phyloP scores from a whole-genome alignment of 2,113 vertebrate genomes.

The Cryptomyrus ogoouensis region DNA sequence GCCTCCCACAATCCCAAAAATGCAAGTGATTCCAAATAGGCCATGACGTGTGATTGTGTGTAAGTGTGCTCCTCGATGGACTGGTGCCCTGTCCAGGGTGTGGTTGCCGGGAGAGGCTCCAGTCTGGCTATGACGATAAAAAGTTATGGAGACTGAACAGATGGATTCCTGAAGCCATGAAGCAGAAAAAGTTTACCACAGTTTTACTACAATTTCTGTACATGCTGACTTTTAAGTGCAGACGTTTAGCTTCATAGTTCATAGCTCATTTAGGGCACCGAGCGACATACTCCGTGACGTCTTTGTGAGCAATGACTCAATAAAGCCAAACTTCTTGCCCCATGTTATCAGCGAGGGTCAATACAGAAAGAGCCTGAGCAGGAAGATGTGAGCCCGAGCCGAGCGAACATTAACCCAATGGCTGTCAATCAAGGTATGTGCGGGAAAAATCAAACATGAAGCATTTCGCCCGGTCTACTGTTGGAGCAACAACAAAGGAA shows the following conservation, averaged over 20 bases:
- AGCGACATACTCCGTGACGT: background rate
- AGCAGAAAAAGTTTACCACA: background rate
- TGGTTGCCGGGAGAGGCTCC: background rate
- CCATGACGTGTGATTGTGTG: background rate
- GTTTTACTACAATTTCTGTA: background rate
- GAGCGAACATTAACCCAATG: background rate
- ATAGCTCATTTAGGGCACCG: background rate
- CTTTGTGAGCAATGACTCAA: background rate
- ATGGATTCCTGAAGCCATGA: background rate
- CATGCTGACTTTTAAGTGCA: background rate
- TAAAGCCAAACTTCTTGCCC: background rate
- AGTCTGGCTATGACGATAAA: background rate
- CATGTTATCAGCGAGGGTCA: background rate
- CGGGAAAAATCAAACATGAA: background rate
- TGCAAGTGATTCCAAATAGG: background rate
- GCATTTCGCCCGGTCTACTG: background rate
- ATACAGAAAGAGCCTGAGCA: background rate
- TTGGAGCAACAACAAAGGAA: background rate
- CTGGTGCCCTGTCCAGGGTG: background rate
- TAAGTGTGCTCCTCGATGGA: background rate
- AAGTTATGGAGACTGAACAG: background rate
- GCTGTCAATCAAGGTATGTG: background rate
- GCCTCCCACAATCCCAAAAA: background rate
- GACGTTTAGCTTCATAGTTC: background rate
- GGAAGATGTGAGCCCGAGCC: background rate